phyloP scores from a whole-genome alignment of 1,140 invertebrate genomes.

The Solenopsis invicta region DNA sequence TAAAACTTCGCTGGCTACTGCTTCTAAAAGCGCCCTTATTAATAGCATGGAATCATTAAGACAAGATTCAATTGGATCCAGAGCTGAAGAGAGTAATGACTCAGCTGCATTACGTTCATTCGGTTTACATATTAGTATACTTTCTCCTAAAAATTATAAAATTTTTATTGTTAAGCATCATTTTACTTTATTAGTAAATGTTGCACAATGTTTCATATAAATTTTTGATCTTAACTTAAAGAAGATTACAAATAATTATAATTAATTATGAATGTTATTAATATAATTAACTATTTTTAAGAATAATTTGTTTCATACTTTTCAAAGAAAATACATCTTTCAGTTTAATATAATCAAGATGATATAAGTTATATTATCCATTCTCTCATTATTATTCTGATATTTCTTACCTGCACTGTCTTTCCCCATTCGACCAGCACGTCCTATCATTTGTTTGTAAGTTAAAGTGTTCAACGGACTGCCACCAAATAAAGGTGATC shows the following conservation, averaged over 20 bases:
- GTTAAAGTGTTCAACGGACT: constrained; percentile 94
- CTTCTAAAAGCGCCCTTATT: constrained; percentile 91
- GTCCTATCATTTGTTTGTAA: constrained; percentile 98
- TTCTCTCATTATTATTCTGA: not conserved
- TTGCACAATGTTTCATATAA: not conserved
- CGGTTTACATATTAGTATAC: constrained; percentile 95
- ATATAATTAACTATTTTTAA: constrained; percentile 15
- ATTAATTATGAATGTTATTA: not conserved
- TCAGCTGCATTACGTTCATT: constrained; percentile 91
- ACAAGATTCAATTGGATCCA: constrained; percentile 94
- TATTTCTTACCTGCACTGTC: constrained; percentile 87
- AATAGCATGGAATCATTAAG: constrained; percentile 90
- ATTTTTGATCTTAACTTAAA: not conserved
- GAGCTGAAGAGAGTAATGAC: constrained; percentile 89
- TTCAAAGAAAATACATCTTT: not conserved
- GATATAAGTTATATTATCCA: not conserved
- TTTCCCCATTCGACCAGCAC: constrained; percentile 98
- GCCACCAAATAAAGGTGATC: constrained; percentile 93
- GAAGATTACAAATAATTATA: not conserved
- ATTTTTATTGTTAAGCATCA: not conserved
- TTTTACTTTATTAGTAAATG: not conserved
- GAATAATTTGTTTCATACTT: not conserved
- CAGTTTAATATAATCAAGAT: not conserved
- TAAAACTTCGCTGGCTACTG: constrained; percentile 96
- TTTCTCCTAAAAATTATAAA: constrained; percentile 91